Evolutionary conservation across 2,888 invertebrate genomes (phyloP).

Genomic region (Caenorhabditis sp.): DNA sequence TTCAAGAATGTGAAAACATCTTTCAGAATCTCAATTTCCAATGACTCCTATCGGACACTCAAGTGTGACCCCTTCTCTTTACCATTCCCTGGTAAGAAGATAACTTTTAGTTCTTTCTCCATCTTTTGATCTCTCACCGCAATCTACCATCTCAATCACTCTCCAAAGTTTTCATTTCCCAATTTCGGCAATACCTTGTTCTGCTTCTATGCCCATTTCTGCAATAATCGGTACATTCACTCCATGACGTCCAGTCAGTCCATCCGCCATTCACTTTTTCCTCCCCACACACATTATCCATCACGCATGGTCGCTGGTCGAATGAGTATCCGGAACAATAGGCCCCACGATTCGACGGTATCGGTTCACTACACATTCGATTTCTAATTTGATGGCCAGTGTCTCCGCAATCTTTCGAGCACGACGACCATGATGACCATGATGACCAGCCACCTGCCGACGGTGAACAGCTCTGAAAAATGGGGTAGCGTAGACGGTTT

Average conservation of each 20-base stretch:
- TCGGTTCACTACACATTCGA: slow-evolving; percentile 82
- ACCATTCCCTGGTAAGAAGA: too few species aligned
- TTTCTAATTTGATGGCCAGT: slow-evolving; percentile 82
- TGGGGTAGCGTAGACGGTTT: not conserved
- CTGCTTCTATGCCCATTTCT: slow-evolving; percentile 80
- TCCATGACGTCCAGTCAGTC: slow-evolving; percentile 81
- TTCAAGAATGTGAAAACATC: slow-evolving; percentile 9
- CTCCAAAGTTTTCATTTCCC: not conserved
- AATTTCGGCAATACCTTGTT: slow-evolving; percentile 71
- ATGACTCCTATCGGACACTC: too few species aligned
- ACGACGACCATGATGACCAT: slow-evolving; percentile 81
- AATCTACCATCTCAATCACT: too few species aligned
- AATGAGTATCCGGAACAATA: slow-evolving; percentile 83
- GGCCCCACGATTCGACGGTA: slow-evolving; percentile 82
- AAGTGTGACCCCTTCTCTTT: too few species aligned
- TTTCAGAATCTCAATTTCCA: too few species aligned
- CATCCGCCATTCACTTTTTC: slow-evolving; percentile 79
- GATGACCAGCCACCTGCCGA: slow-evolving; percentile 79
- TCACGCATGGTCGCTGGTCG: slow-evolving; percentile 80
- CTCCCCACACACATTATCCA: slow-evolving; percentile 63
- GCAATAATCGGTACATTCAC: slow-evolving; percentile 80
- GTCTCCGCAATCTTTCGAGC: slow-evolving; percentile 80
- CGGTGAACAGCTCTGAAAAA: slow-evolving; percentile 67
- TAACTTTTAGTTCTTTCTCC: not conserved
- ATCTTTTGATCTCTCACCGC: slow-evolving; percentile 14